Base-by-base conservation (phyloP, 2,113 vertebrate genomes). In the Chaetura pelagica region DNA sequence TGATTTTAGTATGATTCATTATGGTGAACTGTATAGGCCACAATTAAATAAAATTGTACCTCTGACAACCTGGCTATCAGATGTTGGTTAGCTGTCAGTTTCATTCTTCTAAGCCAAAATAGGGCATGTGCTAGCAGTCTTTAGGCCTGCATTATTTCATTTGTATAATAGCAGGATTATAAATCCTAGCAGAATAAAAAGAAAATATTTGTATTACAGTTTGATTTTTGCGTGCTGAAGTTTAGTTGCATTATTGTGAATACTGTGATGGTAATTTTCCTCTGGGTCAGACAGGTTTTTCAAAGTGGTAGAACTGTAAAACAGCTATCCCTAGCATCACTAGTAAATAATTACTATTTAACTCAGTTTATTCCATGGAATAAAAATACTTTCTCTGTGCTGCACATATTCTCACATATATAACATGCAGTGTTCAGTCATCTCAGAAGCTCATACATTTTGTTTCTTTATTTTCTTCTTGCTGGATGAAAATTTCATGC, bases 231-330 rank as follows among this genome's bases (percentile, higher is more conserved):
- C 22, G 38, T 54, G 22, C 12, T 80, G 46, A 32, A 72, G 68
- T n/a, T 49, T 18, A 27, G 14, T 8, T 73, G 9, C 16, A 42
- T 69, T 44, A 14, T 8, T 12, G 6, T 42, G 15, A 82, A 22
- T 24, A 27, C 3, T 40, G 6, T 16, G 5, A 32, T 0, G 0
- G 23, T 15, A 75, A n/a, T 21, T 64, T 57, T 26, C 23, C 35
- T 76, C 21, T 67, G 29, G 15, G 19, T 27, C 24, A 40, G 17
- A 40, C 5, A 67, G 15, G 2, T 35, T 80, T 81, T 55, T 49
- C 42, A 62, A 61, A 17, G 29, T 66, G 76, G 22, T n/a, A 80
- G 29, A 58, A 44, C 57, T 46, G 22, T 80, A 67, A 72, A 73
- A 20, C 5, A 76, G 7, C n/a, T 66, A 75, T n/a, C 15, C 24